These are phyloP conservation scores for Neotoxoptera formosana DNA, from an alignment of 1,140 invertebrate genomes.

Conservation along the genomic window DNA sequence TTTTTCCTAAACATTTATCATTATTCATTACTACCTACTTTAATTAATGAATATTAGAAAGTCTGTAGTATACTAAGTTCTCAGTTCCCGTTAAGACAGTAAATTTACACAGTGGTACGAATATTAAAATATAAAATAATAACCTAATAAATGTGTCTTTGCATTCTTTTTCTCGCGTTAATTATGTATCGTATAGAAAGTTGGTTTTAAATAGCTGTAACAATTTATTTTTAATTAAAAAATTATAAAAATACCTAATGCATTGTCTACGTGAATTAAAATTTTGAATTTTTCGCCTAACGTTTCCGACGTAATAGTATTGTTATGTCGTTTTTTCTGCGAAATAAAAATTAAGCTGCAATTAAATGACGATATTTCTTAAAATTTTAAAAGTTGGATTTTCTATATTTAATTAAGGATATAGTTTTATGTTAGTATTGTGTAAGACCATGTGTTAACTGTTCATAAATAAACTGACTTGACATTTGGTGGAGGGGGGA, in stretches of 20 bases:
- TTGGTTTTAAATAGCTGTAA: not conserved
- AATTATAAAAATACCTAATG: not conserved
- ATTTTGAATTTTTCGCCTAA: not conserved
- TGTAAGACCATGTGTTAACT: too few species aligned
- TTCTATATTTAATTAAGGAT: not conserved
- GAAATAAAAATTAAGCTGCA: not conserved
- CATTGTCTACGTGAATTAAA: not conserved
- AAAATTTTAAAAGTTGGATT: not conserved
- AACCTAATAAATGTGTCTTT: constrained; percentile 8
- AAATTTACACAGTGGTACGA: not conserved
- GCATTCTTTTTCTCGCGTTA: constrained; percentile 9
- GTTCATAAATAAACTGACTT: not conserved
- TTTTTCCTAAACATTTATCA: not conserved
- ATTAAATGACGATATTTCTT: not conserved
- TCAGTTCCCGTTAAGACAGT: not conserved
- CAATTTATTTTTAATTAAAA: not conserved
- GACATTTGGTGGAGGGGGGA: not conserved
- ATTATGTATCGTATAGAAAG: not conserved
- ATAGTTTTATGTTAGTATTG: too few species aligned
- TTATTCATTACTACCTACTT: not conserved
- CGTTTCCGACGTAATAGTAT: not conserved
- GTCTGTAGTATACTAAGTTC: not conserved
- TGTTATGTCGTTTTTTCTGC: not conserved
- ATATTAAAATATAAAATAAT: not conserved
- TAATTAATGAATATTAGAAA: not conserved